A percentile compares a stretch with the other conserved stretches of the same genome.
Evolutionary conservation across 2,113 vertebrate genomes (phyloP).

Genomic region (Dicaeum eximium): DNA sequence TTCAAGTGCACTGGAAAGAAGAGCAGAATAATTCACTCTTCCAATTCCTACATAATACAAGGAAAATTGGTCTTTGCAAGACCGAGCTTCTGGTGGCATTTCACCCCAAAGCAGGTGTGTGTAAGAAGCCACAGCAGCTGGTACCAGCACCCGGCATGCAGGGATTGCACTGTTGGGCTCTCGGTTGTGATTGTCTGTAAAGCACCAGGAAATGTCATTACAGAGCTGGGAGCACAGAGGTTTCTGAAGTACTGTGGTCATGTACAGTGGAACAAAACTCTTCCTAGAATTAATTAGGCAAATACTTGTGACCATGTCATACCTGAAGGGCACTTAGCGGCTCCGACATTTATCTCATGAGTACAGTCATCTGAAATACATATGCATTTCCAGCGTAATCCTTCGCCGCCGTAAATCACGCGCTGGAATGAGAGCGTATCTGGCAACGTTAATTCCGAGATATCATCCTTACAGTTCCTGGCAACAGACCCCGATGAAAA

Average conservation of each 20-base stretch:
- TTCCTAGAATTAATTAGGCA: conserved; percentile 36
- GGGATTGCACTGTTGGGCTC: conserved; percentile 18
- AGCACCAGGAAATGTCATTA: background rate
- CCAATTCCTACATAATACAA: conserved; percentile 32
- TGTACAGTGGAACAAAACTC: conserved; percentile 4
- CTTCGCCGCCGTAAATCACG: background rate
- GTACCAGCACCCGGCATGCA: background rate
- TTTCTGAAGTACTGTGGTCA: background rate
- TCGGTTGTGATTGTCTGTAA: conserved; percentile 37
- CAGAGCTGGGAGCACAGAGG: background rate
- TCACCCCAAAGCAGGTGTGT: background rate
- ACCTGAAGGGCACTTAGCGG: conserved; percentile 67
- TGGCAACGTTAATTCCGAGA: conserved; percentile 41
- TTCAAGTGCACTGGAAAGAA: conserved; percentile 20
- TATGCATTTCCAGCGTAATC: background rate
- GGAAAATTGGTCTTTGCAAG: conserved; percentile 11
- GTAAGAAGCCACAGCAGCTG: background rate
- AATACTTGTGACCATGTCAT: conserved; percentile 40
- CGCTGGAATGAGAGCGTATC: conserved; percentile 37
- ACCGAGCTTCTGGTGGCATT: background rate
- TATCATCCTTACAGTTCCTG: conserved; percentile 15
- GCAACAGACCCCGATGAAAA: conserved; percentile 19
- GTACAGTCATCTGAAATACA: background rate
- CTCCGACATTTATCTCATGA: conserved; percentile 17
- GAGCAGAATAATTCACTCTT: background rate